Base-by-base conservation (phyloP, 1,140 invertebrate genomes). In the Tenebrio molitor region DNA sequence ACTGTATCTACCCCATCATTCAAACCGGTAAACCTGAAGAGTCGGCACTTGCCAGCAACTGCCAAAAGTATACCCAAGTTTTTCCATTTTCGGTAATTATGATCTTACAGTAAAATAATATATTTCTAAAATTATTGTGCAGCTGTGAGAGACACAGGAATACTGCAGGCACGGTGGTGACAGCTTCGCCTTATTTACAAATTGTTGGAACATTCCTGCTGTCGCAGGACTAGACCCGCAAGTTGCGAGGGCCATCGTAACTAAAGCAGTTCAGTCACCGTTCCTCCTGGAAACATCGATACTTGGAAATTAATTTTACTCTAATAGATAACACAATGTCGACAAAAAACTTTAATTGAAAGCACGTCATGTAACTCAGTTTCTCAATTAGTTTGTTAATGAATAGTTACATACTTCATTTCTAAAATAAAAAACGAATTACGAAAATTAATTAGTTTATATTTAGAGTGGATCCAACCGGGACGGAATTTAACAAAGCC, bases 171-270 rank as follows among this genome's bases (percentile, higher is more conserved):
- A 58, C 23, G 10, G 21, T 58, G 50, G 50, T 58, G 50, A 58
- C 50, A 58, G 23, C 23, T 29, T 29, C 14, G 50, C 50, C 50
- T 58, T 58, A 58, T 58, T 58, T 58, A 58, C 50, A 58, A 58
- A 58, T 58, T 58, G 50, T 58, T 58, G 23, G 50, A 58, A 29
- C 50, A 58, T 58, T 58, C 50, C 50, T 25, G 21, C 50, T 58
- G 50, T 58, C 50, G 23, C 50, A 58, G 21, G 50, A 58, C 50
- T 17, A 58, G 23, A 58, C 21, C 50, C 23, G 16, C 21, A 29
- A 25, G 7, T 58, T 29, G n/a, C 50, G n/a, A 58, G 10, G n/a
- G 50, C 44, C 19, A 50, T 16, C 19, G 16, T 21, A 50, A 50
- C 44, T 50, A 58, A 58, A 29, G 21, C 21, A 58, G 50, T 58